Evolutionary conservation across 2,888 invertebrate genomes (phyloP), one percentile per base, ranked within the genome.

Genomic region (Campoplex nolae): DNA sequence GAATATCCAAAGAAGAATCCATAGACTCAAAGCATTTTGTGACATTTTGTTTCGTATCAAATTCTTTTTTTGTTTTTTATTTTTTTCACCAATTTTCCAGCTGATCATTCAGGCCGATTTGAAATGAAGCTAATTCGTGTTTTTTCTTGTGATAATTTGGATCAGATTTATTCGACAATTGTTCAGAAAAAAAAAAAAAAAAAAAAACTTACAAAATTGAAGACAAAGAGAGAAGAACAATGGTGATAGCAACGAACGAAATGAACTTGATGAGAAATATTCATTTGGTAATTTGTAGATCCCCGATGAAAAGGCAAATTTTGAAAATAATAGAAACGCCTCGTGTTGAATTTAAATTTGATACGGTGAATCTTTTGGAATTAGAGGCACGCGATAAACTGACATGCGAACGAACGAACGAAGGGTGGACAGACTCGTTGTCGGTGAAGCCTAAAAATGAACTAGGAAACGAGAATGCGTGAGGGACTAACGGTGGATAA

Each of bases 361-460:
- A 62, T 62, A 62, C 28, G 32, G 28, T 28, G 32, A 62, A 62
- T 62, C 62, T 28, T 62, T 28, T 6, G 58, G 32, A 28, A 62
- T 62, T 62, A 62, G 32, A 62, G 62, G 62, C 13, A 3, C 32
- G 13, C 28, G 62, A 62, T 48, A 13, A 48, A 70, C 16, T 23
- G 8, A 38, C 38, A 8, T 42, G 23, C 23, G 70, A 70, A 48
- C 13, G 16, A 42, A 67, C 54, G 54, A 54, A 32, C 73, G 35
- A 18, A 56, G 73, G 73, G 35, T n/a, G 51, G 51, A 73, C 11
- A 38, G 35, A 13, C 1, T 73, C 18, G 38, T 13, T 35, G 23
- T 23, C 23, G 38, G 54, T 38, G 54, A 73, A 54, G 35, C 51
- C 38, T 9, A n/a, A 56, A 73, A 54, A 71, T 35, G 54, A 54